These are phyloP conservation scores for Peromyscus melanophrys DNA, from an alignment of 2,797 vertebrate species.

Conservation along the genomic window DNA sequence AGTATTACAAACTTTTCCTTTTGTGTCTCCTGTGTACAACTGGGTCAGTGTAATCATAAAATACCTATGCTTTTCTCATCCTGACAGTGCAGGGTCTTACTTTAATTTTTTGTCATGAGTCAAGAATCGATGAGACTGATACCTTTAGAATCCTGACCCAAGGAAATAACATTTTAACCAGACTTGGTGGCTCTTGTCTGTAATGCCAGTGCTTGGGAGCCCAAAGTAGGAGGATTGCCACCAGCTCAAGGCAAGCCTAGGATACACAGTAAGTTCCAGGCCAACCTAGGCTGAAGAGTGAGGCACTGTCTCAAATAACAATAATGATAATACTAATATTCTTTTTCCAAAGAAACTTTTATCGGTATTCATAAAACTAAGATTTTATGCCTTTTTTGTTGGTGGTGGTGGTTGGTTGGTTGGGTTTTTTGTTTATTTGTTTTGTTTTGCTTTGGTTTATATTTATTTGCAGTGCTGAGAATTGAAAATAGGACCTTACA, in stretches of 20 bases:
- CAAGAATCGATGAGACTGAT: neutral
- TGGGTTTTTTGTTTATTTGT: too few species aligned
- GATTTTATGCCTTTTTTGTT: neutral
- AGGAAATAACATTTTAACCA: conserved; percentile 36
- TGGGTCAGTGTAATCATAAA: neutral
- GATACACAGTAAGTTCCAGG: neutral
- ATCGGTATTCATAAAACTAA: neutral
- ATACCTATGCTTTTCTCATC: neutral
- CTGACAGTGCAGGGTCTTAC: neutral
- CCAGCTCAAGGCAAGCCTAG: neutral
- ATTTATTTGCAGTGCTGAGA: neutral
- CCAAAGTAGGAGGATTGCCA: too few species aligned
- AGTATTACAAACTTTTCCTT: neutral
- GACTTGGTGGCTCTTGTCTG: neutral
- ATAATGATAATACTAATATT: neutral
- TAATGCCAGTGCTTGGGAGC: neutral
- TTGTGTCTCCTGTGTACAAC: conserved; percentile 35
- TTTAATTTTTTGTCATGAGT: conserved; percentile 52
- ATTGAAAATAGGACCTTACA: neutral
- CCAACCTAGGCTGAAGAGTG: neutral
- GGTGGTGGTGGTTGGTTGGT: neutral
- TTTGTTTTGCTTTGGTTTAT: neutral
- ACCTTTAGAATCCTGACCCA: neutral
- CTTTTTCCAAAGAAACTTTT: conserved; percentile 53
- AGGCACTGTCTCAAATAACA: neutral